Conservation (phyloP, 2,113 vertebrate species). For the Poeciliopsis prolifica region DNA sequence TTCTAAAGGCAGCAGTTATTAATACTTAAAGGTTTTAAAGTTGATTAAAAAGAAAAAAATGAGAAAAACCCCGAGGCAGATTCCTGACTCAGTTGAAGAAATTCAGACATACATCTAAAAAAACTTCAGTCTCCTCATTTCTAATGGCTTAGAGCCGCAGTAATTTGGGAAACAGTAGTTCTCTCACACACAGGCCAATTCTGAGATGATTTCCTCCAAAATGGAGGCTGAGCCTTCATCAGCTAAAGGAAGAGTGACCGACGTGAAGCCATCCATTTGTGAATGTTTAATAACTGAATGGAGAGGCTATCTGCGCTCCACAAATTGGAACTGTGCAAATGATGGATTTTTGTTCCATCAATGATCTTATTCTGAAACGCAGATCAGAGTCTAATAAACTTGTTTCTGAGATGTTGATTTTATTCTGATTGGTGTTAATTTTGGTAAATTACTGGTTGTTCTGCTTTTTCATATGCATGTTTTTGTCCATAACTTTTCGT, state of each 20-base stretch:
- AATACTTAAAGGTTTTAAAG: constrained; percentile 38
- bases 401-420: not conserved
- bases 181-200: not conserved
- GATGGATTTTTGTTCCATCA: constrained; percentile 34
- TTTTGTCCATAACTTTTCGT: too few relatives aligned
- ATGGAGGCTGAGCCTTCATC: constrained; percentile 17
- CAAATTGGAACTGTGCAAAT: constrained; percentile 42
- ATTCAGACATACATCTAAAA: not conserved
- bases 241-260: constrained; percentile 4
- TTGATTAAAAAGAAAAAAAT: not conserved
- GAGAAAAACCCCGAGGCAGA: not conserved
- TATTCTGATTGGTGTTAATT: constrained; percentile 1
- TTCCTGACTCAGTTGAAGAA: not conserved
- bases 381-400: constrained; percentile 6
- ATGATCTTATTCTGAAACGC: constrained; percentile 18
- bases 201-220: not conserved
- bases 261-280: constrained; percentile 28
- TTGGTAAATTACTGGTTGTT: too few relatives aligned
- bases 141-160: not conserved
- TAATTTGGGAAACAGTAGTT: not conserved
- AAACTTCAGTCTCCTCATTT: not conserved
- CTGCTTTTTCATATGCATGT: too few relatives aligned
- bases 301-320: constrained; percentile 24
- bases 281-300: constrained; percentile 32
- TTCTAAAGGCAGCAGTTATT: constrained; percentile 27